These are phyloP conservation scores for Choristoneura rosaceana DNA, from an alignment of 2,888 invertebrate species.

Conservation along the genomic window DNA sequence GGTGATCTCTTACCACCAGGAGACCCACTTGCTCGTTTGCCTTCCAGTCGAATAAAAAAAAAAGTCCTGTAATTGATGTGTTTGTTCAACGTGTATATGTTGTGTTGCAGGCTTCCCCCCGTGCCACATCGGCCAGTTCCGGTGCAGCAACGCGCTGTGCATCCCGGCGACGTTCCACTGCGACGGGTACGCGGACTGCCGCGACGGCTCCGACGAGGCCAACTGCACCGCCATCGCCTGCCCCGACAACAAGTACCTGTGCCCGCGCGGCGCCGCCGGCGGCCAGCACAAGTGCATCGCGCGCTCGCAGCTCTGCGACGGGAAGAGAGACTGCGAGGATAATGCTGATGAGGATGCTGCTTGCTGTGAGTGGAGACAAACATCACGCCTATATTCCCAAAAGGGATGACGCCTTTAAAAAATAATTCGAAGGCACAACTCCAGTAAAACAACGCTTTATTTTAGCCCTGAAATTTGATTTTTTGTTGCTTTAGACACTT, in stretches of 20 bases:
- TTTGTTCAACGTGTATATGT: background rate
- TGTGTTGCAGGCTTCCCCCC: constrained; percentile 91
- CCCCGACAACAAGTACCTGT: constrained; percentile 96
- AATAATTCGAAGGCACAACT: too few relatives aligned
- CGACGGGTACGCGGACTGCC: constrained; percentile 95
- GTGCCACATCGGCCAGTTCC: constrained; percentile 95
- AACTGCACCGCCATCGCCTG: constrained; percentile 95
- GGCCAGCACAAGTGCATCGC: constrained; percentile 95
- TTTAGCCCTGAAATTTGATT: too few relatives aligned
- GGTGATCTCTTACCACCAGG: too few relatives aligned
- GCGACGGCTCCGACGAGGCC: constrained; percentile 95
- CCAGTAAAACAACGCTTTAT: too few relatives aligned
- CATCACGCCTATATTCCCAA: too few relatives aligned
- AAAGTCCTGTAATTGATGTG: too few relatives aligned
- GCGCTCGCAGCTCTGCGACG: constrained; percentile 95
- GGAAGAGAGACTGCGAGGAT: constrained; percentile 95
- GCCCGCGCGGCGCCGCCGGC: constrained; percentile 89
- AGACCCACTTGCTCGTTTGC: too few relatives aligned
- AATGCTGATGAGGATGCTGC: constrained; percentile 95
- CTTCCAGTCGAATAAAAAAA: too few relatives aligned
- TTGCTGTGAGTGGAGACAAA: constrained; percentile 93
- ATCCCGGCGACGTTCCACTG: constrained; percentile 95
- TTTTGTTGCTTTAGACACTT: too few relatives aligned
- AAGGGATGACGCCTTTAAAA: too few relatives aligned
- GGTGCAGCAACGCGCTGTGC: constrained; percentile 96